A percentile compares a stretch with the other conserved stretches of the same genome.
These are phyloP conservation scores for Orycteropus afer DNA, from an alignment of 2,113 vertebrate species.

Conservation along the genomic window DNA sequence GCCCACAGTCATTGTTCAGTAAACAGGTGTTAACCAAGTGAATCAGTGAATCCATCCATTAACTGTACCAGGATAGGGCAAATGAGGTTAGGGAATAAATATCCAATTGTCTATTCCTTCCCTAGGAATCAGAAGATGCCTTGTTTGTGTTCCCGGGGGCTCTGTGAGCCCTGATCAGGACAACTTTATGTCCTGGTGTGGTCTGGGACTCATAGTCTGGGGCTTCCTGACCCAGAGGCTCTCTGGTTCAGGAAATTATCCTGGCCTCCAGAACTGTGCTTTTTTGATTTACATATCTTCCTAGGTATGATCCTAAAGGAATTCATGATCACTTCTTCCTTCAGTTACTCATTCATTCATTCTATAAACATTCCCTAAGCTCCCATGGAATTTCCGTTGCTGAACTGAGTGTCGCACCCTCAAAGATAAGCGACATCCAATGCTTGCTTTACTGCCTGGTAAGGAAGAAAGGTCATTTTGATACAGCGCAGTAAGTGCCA, in stretches of 20 bases:
- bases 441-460: background rate
- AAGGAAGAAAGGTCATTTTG: background rate
- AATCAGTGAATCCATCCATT: background rate
- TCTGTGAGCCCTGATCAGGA: background rate
- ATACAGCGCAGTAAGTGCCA: background rate
- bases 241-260: background rate
- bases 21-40: background rate
- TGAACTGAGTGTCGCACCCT: background rate
- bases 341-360: background rate
- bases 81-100: background rate
- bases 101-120: background rate
- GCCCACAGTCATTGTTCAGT: background rate
- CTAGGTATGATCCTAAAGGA: background rate
- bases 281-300: slow-evolving; percentile 10
- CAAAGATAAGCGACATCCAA: background rate
- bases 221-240: background rate
- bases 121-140: background rate
- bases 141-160: background rate
- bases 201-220: background rate
- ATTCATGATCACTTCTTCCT: background rate
- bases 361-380: background rate
- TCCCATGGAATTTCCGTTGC: background rate
- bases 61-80: background rate
- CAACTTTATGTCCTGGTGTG: too few relatives aligned
- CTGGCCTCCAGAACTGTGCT: slow-evolving; percentile 21